These are phyloP conservation scores for Temnothorax nylanderi DNA, from an alignment of 1,140 invertebrate species.

Conservation along the genomic window DNA sequence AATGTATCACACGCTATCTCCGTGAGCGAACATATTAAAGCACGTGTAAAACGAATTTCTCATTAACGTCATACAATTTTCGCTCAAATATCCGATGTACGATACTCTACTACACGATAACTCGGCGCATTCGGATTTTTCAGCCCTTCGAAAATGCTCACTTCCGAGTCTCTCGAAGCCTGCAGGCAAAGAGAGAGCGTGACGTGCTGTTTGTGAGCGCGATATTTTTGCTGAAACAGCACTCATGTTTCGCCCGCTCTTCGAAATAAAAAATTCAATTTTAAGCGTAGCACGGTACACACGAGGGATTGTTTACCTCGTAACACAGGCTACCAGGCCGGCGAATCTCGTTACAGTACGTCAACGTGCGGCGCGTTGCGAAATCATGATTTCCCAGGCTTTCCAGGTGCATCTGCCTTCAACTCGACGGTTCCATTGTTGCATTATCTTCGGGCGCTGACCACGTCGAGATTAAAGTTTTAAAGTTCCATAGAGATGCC, in stretches of 20 bases:
- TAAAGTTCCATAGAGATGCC: conserved; percentile 72
- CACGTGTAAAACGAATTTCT: conserved; percentile 45
- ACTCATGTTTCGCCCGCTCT: conserved; percentile 21
- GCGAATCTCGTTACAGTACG: conserved; percentile 68
- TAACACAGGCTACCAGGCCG: not conserved
- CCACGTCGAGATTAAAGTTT: conserved; percentile 78
- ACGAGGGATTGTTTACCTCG: conserved; percentile 60
- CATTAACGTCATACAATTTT: conserved; percentile 57
- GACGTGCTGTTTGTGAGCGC: conserved; percentile 32
- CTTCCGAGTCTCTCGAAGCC: conserved; percentile 4
- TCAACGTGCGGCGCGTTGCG: conserved; percentile 56
- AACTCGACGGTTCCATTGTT: conserved; percentile 72
- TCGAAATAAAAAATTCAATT: conserved; percentile 61
- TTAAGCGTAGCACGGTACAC: conserved; percentile 56
- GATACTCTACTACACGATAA: not conserved
- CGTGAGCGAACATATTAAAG: conserved; percentile 22
- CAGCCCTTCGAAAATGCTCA: conserved; percentile 9
- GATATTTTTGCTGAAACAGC: conserved; percentile 44
- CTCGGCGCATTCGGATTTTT: not conserved
- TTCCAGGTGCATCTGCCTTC: conserved; percentile 52
- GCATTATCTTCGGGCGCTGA: conserved; percentile 75
- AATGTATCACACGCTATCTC: conserved; percentile 33
- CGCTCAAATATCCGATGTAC: conserved; percentile 44
- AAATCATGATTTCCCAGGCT: conserved; percentile 67
- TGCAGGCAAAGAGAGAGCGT: not conserved